Evolutionary conservation across 2,113 vertebrate species (phyloP).

Genomic region (Tachuris rubrigastra): DNA sequence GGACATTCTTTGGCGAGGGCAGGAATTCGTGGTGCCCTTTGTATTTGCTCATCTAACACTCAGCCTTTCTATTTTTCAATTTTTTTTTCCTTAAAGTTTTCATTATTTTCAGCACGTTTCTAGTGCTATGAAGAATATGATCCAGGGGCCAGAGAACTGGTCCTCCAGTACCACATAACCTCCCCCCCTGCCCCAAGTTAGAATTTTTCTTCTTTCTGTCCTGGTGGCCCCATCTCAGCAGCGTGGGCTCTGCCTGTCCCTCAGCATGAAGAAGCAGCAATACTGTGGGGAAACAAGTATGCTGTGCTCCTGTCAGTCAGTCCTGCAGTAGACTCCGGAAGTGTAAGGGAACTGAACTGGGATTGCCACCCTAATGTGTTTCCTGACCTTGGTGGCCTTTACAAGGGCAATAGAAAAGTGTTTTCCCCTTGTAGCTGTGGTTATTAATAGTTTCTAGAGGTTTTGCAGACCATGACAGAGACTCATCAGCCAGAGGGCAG

Average conservation of each 20-base stretch:
- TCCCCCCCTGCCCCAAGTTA: accelerated
- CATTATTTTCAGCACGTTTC: not conserved
- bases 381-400: not conserved
- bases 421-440: not conserved
- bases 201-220: not conserved
- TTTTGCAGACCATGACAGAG: not conserved
- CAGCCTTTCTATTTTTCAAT: not conserved
- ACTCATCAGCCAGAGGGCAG: not conserved
- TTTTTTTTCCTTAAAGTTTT: not conserved
- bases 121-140: not conserved
- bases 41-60: not conserved
- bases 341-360: not conserved
- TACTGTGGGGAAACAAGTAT: not conserved
- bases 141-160: not conserved
- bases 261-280: accelerated
- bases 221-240: not conserved
- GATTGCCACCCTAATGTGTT: not conserved
- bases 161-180: not conserved
- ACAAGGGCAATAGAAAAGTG: not conserved
- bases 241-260: not conserved
- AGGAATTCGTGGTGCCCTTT: not conserved
- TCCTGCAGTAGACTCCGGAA: not conserved
- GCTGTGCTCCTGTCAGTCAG: not conserved
- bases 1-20: not conserved
- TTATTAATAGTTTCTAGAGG: not conserved